These are phyloP conservation scores for Aegotheles bennettii DNA, from an alignment of 2,113 vertebrate species.

Conservation along the genomic window DNA sequence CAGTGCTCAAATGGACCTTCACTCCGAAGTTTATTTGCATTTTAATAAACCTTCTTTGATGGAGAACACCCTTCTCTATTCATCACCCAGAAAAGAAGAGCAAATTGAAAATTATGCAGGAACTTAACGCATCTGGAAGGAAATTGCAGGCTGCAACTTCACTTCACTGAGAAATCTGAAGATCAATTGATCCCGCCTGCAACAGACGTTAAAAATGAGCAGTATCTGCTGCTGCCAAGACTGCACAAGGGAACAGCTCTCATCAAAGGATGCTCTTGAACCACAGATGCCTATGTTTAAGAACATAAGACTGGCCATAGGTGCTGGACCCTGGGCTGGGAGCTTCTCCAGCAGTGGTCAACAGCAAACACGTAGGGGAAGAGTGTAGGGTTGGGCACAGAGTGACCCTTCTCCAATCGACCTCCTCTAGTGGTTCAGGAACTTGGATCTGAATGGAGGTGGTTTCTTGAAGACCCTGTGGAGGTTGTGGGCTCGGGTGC, in stretches of 20 bases:
- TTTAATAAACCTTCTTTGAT: constrained; percentile 26
- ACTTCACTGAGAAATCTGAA: background rate
- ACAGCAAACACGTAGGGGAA: rapidly evolving
- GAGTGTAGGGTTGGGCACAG: background rate
- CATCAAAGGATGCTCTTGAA: background rate
- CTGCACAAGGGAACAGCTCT: background rate
- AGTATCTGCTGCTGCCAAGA: background rate
- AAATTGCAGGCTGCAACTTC: constrained; percentile 13
- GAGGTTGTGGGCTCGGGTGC: background rate
- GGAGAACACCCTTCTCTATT: constrained; percentile 45
- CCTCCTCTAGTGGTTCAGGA: background rate
- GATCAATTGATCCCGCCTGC: background rate
- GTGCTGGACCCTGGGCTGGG: background rate
- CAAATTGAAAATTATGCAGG: constrained; percentile 38
- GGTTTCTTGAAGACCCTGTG: background rate
- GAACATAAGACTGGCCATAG: rapidly evolving
- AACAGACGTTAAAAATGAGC: background rate
- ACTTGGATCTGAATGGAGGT: rapidly evolving
- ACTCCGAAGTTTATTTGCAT: constrained; percentile 46
- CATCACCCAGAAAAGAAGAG: background rate
- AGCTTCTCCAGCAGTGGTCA: background rate
- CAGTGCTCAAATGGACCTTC: background rate
- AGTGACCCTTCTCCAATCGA: background rate
- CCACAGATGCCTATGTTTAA: rapidly evolving
- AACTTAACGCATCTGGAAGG: constrained; percentile 19